Evolutionary conservation across 2,113 vertebrate genomes (phyloP), one percentile per base, ranked within the genome.

Genomic region (Otocyon megalotis): DNA sequence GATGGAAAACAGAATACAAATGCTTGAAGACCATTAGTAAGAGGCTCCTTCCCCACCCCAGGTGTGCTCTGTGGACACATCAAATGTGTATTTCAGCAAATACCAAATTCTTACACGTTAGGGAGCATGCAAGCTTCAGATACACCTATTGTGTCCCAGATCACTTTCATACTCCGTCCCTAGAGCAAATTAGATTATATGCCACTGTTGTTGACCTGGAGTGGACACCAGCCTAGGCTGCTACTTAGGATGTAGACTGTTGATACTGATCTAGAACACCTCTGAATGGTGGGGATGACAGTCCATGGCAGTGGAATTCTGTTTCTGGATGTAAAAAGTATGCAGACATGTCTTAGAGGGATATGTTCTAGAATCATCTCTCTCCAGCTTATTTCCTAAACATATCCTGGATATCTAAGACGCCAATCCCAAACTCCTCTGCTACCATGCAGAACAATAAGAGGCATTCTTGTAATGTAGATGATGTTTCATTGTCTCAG

Each of bases 81-180:
- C 80, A 90, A 90, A 86, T 84, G 22, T 9, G 19, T 60, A 14
- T 91, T 90, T 93, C 35, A 72, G 54, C 58, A 88, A 94, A 96
- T 77, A 82, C 90, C 91, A 93, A 94, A 95, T 90, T 94, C 58
- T 92, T 67, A 65, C 48, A 56, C 37, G 19, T 79, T 62, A 93
- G 54, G 77, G 60, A 82, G 56, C 16, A 28, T 50, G 8, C 79
- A 83, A 37, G 56, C 48, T 76, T 87, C 82, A 62, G 63, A 69
- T 17, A 3, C 50, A 74, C 54, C 84, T 69, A 63, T 86, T 79
- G 58, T 6, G 5, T n/a, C 56, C 62, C 35, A 60, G 3, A n/a
- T 32, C 88, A 37, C 20, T 12, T 13, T 76, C 80, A 43, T 2
- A 30, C 26, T 92, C 69, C 14, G 3, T 50, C 48, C 54, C 62